Evolutionary conservation across 2,888 invertebrate genomes (phyloP), one percentile per base, ranked within the genome.

Genomic region (Maniola hyperantus): DNA sequence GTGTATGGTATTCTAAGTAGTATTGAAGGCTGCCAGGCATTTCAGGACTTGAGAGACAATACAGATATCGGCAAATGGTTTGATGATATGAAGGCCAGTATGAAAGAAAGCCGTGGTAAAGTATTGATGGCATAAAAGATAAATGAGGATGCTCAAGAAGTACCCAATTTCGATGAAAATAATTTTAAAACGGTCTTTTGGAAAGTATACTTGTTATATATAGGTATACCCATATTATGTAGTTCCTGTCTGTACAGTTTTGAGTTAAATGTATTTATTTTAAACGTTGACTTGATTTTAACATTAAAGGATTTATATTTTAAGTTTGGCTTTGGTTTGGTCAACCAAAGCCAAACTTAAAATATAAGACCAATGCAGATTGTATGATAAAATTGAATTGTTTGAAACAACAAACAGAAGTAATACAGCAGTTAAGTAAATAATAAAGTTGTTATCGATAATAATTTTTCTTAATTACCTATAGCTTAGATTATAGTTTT

Each of bases 11-110:
- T 98, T 4, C 91, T 99, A 5, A 96, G 95, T 82, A 98, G 98
- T 80, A 98, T 99, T 81, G 98, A 99, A 87, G 99, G 99, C 0
- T 98, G 98, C 79, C 85, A 93, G 50, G 97, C 99, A 0, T 99
- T 99, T 83, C 91, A 95, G 75, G 99, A 99, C 83, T 89, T 96
- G 55, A 83, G 96, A 44, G 76, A 92, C 2, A 93, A 97, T 76
- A 97, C 98, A 0, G 94, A 95, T 60, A 95, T 99, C 61, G 94
- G 94, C 46, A 86, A 81, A 26, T 97, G 99, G 99, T 99, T 96
- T 83, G 93, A 93, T 73, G 92, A 93, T 10, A 96, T 97, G 84
- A 96, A 96, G 78, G 90, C 93, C 46, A 92, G 91, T 69, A 94
- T 97, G 36, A 80, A 92, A 20, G 87, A 83, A 57, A 94, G 94